phyloP scores from a whole-genome alignment of 1,140 invertebrate species.

The Bombyx mandarina region DNA sequence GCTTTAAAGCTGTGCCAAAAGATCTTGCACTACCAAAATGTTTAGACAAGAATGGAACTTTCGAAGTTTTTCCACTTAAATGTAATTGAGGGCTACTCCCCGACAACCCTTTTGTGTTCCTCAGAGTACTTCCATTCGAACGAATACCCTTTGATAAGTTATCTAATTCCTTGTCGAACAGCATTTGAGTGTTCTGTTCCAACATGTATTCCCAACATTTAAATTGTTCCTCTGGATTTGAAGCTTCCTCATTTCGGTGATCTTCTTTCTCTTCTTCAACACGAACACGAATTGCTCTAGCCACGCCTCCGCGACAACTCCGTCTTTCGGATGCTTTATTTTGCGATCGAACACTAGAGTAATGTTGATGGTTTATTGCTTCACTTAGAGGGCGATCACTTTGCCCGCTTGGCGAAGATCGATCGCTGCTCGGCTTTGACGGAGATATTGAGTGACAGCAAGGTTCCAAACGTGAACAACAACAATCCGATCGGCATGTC shows the following conservation, averaged over 20 bases:
- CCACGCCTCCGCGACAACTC: slow-evolving; percentile 72
- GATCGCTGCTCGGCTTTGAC: slow-evolving; percentile 71
- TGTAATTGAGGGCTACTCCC: slow-evolving; percentile 74
- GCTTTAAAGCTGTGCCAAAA: slow-evolving; percentile 48
- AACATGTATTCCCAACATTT: slow-evolving; percentile 95
- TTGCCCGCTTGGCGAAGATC: slow-evolving; percentile 87
- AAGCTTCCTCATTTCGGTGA: slow-evolving; percentile 64
- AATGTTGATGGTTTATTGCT: slow-evolving; percentile 51
- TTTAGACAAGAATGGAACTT: slow-evolving; percentile 77
- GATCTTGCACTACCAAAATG: slow-evolving; percentile 85
- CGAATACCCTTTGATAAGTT: slow-evolving; percentile 79
- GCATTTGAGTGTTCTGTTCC: slow-evolving; percentile 89
- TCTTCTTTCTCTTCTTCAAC: slow-evolving; percentile 76
- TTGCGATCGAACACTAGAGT: slow-evolving; percentile 55
- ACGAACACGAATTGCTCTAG: slow-evolving; percentile 69
- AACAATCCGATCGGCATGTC: slow-evolving; percentile 73
- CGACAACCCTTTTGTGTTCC: slow-evolving; percentile 68
- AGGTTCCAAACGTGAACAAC: slow-evolving; percentile 75
- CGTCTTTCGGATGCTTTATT: slow-evolving; percentile 63
- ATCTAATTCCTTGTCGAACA: slow-evolving; percentile 91
- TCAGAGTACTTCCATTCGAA: slow-evolving; percentile 59
- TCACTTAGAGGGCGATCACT: slow-evolving; percentile 76
- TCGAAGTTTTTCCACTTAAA: slow-evolving; percentile 51
- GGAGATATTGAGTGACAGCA: slow-evolving; percentile 73
- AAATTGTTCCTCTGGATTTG: slow-evolving; percentile 85